Conservation (phyloP, 2,888 invertebrate species). For the Oegoconia quadripuncta region DNA sequence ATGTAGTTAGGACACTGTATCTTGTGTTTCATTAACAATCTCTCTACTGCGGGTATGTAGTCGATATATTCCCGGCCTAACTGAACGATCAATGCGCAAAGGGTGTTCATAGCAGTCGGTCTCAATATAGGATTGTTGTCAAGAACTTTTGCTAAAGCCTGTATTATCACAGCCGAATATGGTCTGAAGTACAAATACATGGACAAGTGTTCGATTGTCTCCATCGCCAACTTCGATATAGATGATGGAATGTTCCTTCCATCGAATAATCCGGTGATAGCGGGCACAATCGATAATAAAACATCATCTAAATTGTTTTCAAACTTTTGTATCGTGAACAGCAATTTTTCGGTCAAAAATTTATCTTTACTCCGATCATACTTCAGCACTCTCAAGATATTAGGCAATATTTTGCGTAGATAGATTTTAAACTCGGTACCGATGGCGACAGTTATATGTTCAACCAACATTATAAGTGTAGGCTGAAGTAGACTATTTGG, state of each 20-base stretch:
- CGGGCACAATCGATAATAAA: slow-evolving; percentile 94
- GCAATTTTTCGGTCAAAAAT: slow-evolving; percentile 88
- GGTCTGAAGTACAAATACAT: slow-evolving; percentile 95
- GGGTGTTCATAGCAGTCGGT: slow-evolving; percentile 91
- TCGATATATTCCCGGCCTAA: slow-evolving; percentile 95
- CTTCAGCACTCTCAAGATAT: slow-evolving; percentile 93
- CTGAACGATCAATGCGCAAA: slow-evolving; percentile 92
- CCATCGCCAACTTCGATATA: slow-evolving; percentile 86
- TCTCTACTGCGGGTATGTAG: slow-evolving; percentile 95
- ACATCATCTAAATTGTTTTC: slow-evolving; percentile 97
- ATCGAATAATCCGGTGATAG: slow-evolving; percentile 94
- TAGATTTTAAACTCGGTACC: slow-evolving; percentile 98
- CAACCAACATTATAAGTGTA: slow-evolving; percentile 93
- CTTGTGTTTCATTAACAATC: slow-evolving; percentile 88
- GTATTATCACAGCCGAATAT: slow-evolving; percentile 94
- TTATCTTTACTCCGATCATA: slow-evolving; percentile 93
- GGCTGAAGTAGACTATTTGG: slow-evolving; percentile 90
- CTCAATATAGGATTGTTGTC: slow-evolving; percentile 89
- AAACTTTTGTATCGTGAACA: slow-evolving; percentile 94
- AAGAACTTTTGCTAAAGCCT: slow-evolving; percentile 92
- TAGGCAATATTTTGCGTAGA: slow-evolving; percentile 94
- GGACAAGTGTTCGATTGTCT: slow-evolving; percentile 93
- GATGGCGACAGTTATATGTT: slow-evolving; percentile 95
- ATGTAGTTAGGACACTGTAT: slow-evolving; percentile 89
- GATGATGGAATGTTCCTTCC: slow-evolving; percentile 88